Evolutionary conservation across 2,888 invertebrate species (phyloP).

Genomic region (Morpho deidamia): DNA sequence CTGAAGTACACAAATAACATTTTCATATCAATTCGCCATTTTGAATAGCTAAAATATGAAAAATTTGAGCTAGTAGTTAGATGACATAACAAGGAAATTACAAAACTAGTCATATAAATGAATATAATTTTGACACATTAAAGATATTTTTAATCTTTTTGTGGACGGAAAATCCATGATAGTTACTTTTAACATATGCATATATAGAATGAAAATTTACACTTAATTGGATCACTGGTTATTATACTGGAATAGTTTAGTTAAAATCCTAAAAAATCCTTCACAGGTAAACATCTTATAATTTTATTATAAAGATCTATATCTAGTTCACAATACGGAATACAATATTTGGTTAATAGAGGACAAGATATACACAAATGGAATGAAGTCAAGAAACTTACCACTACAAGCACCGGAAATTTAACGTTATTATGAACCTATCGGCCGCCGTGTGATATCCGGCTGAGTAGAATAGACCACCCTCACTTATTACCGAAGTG

Average conservation of each 20-base stretch:
- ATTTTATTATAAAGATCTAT: neutral
- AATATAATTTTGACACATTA: neutral
- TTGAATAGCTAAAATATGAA: too few relatives aligned
- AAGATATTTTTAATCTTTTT: neutral
- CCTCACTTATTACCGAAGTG: too few relatives aligned
- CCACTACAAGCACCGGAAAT: constrained; percentile 72
- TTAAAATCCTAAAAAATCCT: neutral
- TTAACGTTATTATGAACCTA: constrained; percentile 40
- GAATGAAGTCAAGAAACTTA: constrained; percentile 67
- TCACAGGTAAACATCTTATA: neutral
- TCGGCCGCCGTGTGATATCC: too few relatives aligned
- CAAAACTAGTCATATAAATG: neutral
- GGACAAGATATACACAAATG: constrained; percentile 54
- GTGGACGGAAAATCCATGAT: constrained; percentile 16
- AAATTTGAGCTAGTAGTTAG: too few relatives aligned
- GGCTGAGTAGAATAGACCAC: too few relatives aligned
- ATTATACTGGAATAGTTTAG: neutral
- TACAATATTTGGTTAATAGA: constrained; percentile 6
- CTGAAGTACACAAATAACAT: too few relatives aligned
- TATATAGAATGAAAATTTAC: neutral
- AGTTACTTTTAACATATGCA: neutral
- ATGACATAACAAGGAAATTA: too few relatives aligned
- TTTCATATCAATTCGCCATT: too few relatives aligned
- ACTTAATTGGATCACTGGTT: constrained; percentile 1
- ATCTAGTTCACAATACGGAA: neutral